A percentile compares a stretch with the other conserved stretches of the same genome.
Evolutionary conservation across 2,797 vertebrate species (phyloP).

Genomic region (Argyrosomus regius): DNA sequence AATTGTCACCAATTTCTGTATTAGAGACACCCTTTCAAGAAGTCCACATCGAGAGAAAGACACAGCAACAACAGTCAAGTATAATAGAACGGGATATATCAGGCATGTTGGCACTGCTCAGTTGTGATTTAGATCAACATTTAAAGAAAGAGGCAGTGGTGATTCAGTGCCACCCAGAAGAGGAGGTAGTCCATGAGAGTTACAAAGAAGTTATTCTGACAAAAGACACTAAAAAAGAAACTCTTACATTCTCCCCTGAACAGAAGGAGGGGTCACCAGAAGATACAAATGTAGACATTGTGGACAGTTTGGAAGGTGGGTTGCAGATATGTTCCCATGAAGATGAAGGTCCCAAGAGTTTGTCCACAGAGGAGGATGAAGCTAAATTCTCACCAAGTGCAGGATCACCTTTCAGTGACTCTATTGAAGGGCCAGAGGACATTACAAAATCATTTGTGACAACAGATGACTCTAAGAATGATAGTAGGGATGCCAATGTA

Average conservation of each 20-base stretch:
- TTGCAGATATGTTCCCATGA: conserved; percentile 24
- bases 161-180: background rate
- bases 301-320: conserved; percentile 28
- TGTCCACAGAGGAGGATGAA: conserved; percentile 31
- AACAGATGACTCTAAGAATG: conserved; percentile 4
- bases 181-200: conserved; percentile 47
- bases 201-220: conserved; percentile 44
- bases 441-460: conserved; percentile 16
- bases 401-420: conserved; percentile 15
- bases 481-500: conserved; percentile 19
- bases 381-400: conserved; percentile 23
- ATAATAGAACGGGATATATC: conserved; percentile 43
- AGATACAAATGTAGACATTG: background rate
- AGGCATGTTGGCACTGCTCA: conserved; percentile 65
- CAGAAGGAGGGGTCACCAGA: conserved; percentile 27
- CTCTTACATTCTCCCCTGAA: conserved; percentile 17
- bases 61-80: conserved; percentile 10
- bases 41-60: conserved; percentile 25
- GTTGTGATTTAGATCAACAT: conserved; percentile 55
- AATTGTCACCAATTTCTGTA: conserved; percentile 2
- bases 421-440: conserved; percentile 12
- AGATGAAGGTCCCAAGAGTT: conserved; percentile 27
- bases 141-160: conserved; percentile 36
- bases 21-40: conserved; percentile 47
- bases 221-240: conserved; percentile 46